phyloP scores from a whole-genome alignment of 2,888 invertebrate genomes.

The Anodontia alba region DNA sequence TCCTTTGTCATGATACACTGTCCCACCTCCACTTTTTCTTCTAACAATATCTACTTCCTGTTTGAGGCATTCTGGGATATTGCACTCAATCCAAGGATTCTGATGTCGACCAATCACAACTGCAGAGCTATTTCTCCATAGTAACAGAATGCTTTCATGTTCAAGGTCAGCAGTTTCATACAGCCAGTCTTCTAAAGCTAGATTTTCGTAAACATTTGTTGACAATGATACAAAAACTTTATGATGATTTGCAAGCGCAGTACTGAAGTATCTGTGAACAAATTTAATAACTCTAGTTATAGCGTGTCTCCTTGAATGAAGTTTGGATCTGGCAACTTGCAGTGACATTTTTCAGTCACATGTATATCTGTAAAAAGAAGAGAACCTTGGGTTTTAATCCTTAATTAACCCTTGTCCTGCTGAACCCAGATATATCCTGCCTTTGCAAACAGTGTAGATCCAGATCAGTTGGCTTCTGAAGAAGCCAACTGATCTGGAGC shows the following conservation, averaged over 20 bases:
- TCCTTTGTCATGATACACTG: constrained; percentile 97
- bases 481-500: too few relatives aligned
- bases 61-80: constrained; percentile 89
- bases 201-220: constrained; percentile 94
- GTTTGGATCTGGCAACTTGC: not conserved
- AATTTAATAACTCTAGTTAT: not conserved
- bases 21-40: constrained; percentile 97
- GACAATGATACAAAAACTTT: constrained; percentile 90
- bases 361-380: too few relatives aligned
- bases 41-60: constrained; percentile 92
- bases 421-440: too few relatives aligned
- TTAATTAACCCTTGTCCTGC: too few relatives aligned
- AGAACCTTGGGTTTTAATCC: too few relatives aligned
- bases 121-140: constrained; percentile 97
- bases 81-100: constrained; percentile 97
- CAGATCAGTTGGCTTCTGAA: too few relatives aligned
- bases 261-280: not conserved
- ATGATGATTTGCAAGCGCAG: not conserved
- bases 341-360: not conserved
- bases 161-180: constrained; percentile 94
- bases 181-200: constrained; percentile 98
- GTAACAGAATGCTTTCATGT: constrained; percentile 91
- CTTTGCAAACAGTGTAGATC: not conserved
- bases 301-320: not conserved
- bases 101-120: constrained; percentile 98